A percentile compares a stretch with the other conserved stretches of the same genome.
Conservation (phyloP, 2,888 invertebrate species). For the Scaptomyza caliginosa region DNA sequence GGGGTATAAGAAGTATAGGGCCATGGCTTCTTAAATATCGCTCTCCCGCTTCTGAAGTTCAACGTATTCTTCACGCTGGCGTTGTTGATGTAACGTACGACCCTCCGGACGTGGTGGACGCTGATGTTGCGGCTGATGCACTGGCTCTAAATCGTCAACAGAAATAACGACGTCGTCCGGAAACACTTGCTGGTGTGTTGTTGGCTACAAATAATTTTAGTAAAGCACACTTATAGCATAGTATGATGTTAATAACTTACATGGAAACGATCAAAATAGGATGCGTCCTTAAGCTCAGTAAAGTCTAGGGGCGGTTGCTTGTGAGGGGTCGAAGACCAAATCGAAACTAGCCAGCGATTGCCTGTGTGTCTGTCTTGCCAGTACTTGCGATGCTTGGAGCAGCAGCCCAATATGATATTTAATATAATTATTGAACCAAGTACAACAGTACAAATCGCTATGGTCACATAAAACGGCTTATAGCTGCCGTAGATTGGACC, state of each 20-base stretch:
- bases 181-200: constrained; percentile 74
- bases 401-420: constrained; percentile 92
- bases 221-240: neutral
- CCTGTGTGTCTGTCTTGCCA: constrained; percentile 93
- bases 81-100: constrained; percentile 79
- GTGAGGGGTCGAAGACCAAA: constrained; percentile 93
- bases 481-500: constrained; percentile 89
- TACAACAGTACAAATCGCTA: constrained; percentile 91
- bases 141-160: constrained; percentile 73
- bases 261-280: constrained; percentile 81
- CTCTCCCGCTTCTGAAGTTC: constrained; percentile 92
- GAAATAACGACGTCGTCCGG: constrained; percentile 78
- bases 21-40: constrained; percentile 89
- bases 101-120: constrained; percentile 81
- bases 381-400: constrained; percentile 91
- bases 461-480: constrained; percentile 92
- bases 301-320: constrained; percentile 92
- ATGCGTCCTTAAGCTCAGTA: constrained; percentile 88
- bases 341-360: constrained; percentile 92
- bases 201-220: constrained; percentile 55
- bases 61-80: constrained; percentile 84
- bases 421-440: constrained; percentile 89
- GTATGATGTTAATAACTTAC: constrained; percentile 54
- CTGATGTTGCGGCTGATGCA: constrained; percentile 71
- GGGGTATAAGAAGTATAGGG: constrained; percentile 88